Conservation (phyloP, 2,113 vertebrate species). For the Neotragus moschatus region DNA sequence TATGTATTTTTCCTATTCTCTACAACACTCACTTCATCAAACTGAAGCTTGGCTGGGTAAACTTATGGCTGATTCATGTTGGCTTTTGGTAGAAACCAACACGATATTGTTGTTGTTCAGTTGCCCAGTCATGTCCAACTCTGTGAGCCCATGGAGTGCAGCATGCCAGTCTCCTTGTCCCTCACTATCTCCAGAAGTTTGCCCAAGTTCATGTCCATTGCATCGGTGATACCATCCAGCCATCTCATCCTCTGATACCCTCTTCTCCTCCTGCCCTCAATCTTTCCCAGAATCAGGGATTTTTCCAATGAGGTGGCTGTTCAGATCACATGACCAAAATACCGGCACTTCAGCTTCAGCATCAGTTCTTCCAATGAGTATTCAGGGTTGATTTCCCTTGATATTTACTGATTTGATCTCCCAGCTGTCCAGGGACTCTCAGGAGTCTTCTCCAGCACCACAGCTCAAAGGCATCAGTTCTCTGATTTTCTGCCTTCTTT, state of each 20-base stretch:
- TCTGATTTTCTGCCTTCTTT: background rate
- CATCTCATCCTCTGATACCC: background rate
- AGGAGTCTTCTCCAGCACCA: background rate
- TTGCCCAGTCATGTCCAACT: background rate
- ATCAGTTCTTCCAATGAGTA: background rate
- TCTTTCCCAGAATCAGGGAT: background rate
- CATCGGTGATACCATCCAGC: background rate
- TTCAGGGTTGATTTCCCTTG: background rate
- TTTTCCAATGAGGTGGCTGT: background rate
- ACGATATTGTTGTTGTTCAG: background rate
- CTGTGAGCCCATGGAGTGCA: fast-evolving
- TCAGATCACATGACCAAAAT: background rate
- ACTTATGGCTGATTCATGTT: background rate
- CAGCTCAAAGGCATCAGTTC: background rate
- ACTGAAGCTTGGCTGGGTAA: background rate
- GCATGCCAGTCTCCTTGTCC: background rate
- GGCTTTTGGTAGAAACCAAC: background rate
- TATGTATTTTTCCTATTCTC: background rate
- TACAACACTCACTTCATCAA: background rate
- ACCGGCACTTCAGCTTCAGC: background rate
- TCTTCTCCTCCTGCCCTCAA: background rate
- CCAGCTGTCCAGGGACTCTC: background rate
- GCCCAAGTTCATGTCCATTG: background rate
- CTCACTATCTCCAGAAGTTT: background rate
- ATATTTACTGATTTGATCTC: background rate